Conservation (phyloP, 2,888 invertebrate genomes). For the Acleris holmiana region DNA sequence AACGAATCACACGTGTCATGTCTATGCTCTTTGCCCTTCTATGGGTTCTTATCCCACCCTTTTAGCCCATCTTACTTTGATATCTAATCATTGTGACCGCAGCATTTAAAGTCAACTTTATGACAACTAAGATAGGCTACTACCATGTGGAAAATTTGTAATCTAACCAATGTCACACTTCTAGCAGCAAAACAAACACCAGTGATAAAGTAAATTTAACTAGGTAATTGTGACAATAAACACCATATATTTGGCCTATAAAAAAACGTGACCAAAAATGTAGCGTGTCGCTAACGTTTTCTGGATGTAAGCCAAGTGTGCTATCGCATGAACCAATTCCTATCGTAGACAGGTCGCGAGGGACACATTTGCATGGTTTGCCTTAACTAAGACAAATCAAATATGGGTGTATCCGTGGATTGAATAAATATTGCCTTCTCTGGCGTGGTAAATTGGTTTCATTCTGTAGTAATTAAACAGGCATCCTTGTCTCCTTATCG, state of each 20-base stretch:
- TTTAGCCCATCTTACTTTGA: no score
- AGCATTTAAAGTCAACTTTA: no score
- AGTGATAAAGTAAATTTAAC: no score
- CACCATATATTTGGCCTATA: constrained; percentile 1
- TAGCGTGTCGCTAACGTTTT: constrained; percentile 46
- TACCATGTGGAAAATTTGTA: no score
- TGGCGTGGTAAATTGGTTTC: constrained; percentile 12
- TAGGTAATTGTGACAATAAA: no score
- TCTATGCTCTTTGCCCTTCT: no score
- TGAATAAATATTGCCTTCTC: constrained; percentile 28
- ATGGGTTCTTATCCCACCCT: no score
- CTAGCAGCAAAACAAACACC: no score
- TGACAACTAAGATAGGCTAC: no score
- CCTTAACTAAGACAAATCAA: constrained; percentile 45
- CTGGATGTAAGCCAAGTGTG: constrained; percentile 65
- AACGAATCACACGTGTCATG: no score
- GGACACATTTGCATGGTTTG: constrained; percentile 59
- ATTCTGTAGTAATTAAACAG: constrained; percentile 21
- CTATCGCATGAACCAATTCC: constrained; percentile 60
- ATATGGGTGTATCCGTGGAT: constrained; percentile 32
- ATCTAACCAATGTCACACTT: no score
- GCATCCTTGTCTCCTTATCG: constrained; percentile 1
- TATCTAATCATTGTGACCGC: no score
- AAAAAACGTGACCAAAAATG: constrained; percentile 46
- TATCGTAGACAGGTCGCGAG: constrained; percentile 53